Evolutionary conservation across 2,797 vertebrate genomes (phyloP), one percentile per base, ranked within the genome.

Genomic region (Hephaestus fuliginosus): DNA sequence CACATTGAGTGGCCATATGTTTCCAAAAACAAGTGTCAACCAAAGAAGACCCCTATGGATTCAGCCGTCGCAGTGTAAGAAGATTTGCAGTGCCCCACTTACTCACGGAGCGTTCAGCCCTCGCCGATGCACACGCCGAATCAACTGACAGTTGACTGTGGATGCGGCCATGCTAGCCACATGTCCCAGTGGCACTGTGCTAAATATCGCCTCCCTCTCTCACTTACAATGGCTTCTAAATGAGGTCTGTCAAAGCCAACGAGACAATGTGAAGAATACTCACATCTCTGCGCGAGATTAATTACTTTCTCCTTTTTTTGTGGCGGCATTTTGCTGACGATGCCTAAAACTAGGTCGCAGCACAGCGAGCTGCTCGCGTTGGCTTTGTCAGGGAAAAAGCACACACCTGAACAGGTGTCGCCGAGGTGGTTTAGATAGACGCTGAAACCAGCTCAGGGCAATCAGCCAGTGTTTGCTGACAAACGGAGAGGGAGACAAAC

Each of bases 121-220:
- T 48, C 4, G 4, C 62, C 64, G 74, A 76, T 22, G 56, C 74
- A 44, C 44, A 36, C n/a, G 2, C 74, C 11, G 63, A 17, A 53
- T 80, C 41, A 7, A 82, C 87, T 81, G 83, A 77, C 84, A 75
- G 89, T 33, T 33, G 84, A 73, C 74, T n/a, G 72, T 79, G 66
- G 70, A 86, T 76, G 83, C 56, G 79, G 70, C 82, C 88, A 80
- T 39, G 89, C 79, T 70, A 58, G 74, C 77, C 15, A 64, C 82
- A 61, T 20, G 83, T 94, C 91, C 93, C 92, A 81, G 79, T 22
- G 90, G 92, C 74, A 1, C 90, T 93, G 91, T 91, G 89, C 92
- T 93, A 86, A 92, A 94, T 93, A 85, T 83, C 46, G 0, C 46
- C 69, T 28, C 28, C 17, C n/a, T 41, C 64, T 70, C 67, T 88